These are phyloP conservation scores for Nemotelus nigrinus DNA, from an alignment of 2,888 invertebrate species.

Conservation along the genomic window DNA sequence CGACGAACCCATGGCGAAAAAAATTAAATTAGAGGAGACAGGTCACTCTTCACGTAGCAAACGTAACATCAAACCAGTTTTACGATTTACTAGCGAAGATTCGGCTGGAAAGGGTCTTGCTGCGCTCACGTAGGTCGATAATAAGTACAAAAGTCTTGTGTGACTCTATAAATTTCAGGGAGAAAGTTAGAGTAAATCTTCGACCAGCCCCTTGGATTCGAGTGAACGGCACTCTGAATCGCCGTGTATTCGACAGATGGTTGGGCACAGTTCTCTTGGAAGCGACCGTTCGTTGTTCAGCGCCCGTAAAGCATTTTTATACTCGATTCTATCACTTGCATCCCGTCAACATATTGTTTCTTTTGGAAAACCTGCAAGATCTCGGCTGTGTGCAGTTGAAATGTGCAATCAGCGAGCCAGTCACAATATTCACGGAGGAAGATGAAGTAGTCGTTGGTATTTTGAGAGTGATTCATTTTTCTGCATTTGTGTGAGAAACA, in stretches of 20 bases:
- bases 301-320: constrained; percentile 67
- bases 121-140: constrained; percentile 3
- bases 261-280: constrained; percentile 73
- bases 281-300: constrained; percentile 72
- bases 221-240: constrained; percentile 77
- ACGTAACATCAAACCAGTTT: constrained; percentile 53
- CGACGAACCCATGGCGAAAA: constrained; percentile 46
- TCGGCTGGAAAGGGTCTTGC: neutral
- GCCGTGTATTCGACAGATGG: constrained; percentile 74
- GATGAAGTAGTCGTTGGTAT: constrained; percentile 61
- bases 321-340: constrained; percentile 73
- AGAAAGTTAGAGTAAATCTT: constrained; percentile 58
- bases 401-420: constrained; percentile 58
- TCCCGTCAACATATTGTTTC: constrained; percentile 66
- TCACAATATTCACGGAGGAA: constrained; percentile 66
- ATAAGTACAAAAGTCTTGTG: neutral
- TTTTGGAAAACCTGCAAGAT: constrained; percentile 68
- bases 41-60: constrained; percentile 43
- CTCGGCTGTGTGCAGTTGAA: constrained; percentile 68
- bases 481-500: neutral
- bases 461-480: constrained; percentile 48
- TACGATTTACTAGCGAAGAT: constrained; percentile 46
- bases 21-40: neutral
- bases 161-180: constrained; percentile 42
- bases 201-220: constrained; percentile 75